Base-by-base conservation (phyloP, 2,797 vertebrate genomes). In the Xenopus petersii region DNA sequence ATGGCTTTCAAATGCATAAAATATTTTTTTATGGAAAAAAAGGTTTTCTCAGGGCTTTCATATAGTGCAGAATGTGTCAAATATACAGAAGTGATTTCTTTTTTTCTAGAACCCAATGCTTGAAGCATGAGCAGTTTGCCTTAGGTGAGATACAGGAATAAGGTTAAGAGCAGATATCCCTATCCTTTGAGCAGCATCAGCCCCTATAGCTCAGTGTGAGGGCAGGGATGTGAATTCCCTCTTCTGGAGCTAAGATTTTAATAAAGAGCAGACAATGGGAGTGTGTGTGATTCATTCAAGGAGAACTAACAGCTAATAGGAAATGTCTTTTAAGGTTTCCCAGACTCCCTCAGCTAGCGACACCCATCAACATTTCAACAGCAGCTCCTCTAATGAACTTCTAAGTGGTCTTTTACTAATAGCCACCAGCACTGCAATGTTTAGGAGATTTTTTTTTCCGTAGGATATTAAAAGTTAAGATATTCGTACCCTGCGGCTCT, bases 301-400 rank as follows among this genome's bases (percentile, higher is more conserved):
- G 48, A 67, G 48, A 51, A 67, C 36, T 42, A 42, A 42, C 36
- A 42, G 36, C 36, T 42, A 42, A 68, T 56, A 55, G 66, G 51
- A 55, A 68, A 68, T 56, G 51, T 56, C 49, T 33, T 56, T 55
- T 12, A 56, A 15, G 54, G 24, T 21, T 55, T 33, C 24, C 30
- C 24, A 55, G 24, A 36, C 13, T 36, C 51, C 30, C 54, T 36
- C 15, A 56, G 54, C 66, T 55, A 17, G 10, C 1, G 15, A 55
- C 49, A 68, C 49, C 16, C 49, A 68, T 68, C 51, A 68, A 68
- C 12, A 55, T 56, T 68, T 55, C 66, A 68, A 33, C 66, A 68
- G 66, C 26, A 68, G 49, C 30, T 51, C 21, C 21, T 67, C 15
- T 51, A 67, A 67, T 67, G 42, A 67, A 67, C 17, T 7, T 67